Evolutionary conservation across 2,113 vertebrate genomes (phyloP), one percentile per base, ranked within the genome.

Genomic region (Acinonyx jubatus): DNA sequence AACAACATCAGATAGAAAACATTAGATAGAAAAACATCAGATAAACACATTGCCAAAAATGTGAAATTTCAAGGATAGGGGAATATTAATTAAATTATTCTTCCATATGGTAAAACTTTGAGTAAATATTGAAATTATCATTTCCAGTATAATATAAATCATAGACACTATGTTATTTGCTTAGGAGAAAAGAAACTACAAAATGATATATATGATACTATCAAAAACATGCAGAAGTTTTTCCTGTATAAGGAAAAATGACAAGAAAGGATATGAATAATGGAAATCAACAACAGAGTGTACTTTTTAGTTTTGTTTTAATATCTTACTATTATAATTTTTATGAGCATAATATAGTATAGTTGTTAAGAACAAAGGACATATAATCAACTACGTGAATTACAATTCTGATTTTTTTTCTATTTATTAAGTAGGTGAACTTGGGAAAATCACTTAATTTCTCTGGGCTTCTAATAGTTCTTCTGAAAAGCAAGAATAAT

Each of bases 261-360:
- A 48, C 27, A 80, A 71, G n/a, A 88, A 97, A 94, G 16, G 91
- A 91, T 45, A 92, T 87, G 29, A 97, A 87, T 83, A 92, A 71
- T 2, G 52, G 29, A 93, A 96, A 86, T 76, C 18, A 91, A 92
- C 5, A 85, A 38, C 7, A 76, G 5, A 71, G 33, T 79, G 23
- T 27, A 12, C 7, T 69, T 83, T 61, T 66, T 73, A 82, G 41
- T 31, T 79, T 84, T 81, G 5, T 73, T 74, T 87, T 89, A 68
- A 74, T 68, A 81, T 13, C 66, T 50, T 61, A 66, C 31, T 61
- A 69, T 93, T 27, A 61, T 81, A 91, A 41, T 36, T 50, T 41
- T 93, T 73, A 82, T 7, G 15, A n/a, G 16, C 65, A 97, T 65
- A 48, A 29, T 90, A 91, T 68, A 87, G 13, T 7, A 73, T 7